phyloP scores from a whole-genome alignment of 2,797 vertebrate species.

The Labroides dimidiatus region DNA sequence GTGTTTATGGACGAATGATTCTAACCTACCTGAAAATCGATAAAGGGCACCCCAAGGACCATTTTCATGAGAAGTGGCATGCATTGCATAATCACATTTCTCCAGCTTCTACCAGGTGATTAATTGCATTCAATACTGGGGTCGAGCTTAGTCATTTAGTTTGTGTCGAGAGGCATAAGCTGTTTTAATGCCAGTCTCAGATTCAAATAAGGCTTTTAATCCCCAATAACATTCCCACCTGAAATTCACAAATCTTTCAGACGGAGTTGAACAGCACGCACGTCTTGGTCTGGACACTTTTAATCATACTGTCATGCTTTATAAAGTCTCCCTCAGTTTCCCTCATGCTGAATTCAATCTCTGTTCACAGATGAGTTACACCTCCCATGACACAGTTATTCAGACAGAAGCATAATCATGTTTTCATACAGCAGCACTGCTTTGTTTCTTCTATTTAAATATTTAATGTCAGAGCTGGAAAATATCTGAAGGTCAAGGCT shows the following conservation, averaged over 20 bases:
- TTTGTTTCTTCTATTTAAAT: not conserved
- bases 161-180: constrained; percentile 58
- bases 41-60: constrained; percentile 76
- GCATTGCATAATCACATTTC: constrained; percentile 62
- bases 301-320: constrained; percentile 17
- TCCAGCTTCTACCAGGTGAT: constrained; percentile 56
- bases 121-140: constrained; percentile 64
- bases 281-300: constrained; percentile 27
- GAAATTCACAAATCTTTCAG: constrained; percentile 29
- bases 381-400: no score
- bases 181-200: constrained; percentile 51
- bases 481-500: not conserved
- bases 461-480: not conserved
- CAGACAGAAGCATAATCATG: constrained; percentile 17
- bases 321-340: constrained; percentile 3
- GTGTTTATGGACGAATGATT: constrained; percentile 72
- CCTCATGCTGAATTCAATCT: constrained; percentile 33
- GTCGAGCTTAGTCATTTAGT: constrained; percentile 65
- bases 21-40: constrained; percentile 69
- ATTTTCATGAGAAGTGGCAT: constrained; percentile 62
- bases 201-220: constrained; percentile 56
- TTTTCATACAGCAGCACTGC: constrained; percentile 24
- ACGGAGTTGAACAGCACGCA: constrained; percentile 13
- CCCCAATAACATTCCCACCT: constrained; percentile 28
- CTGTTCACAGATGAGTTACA: constrained; percentile 26